Conservation (phyloP, 2,797 vertebrate species). For the Onychomys arenicola region DNA sequence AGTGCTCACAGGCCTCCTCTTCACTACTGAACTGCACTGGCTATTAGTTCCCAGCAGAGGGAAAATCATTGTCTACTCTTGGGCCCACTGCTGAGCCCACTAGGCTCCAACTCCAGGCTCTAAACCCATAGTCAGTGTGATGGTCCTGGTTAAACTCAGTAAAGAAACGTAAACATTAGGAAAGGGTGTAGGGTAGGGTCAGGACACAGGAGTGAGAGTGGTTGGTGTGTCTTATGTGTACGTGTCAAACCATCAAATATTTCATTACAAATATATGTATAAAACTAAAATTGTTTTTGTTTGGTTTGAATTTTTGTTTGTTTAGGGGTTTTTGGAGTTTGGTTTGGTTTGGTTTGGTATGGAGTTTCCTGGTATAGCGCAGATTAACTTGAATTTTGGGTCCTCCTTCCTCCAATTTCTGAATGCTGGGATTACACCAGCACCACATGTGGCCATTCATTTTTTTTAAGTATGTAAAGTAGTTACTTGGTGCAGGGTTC, state of each 20-base stretch:
- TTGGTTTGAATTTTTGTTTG: background rate
- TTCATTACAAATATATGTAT: background rate
- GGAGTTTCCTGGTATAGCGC: background rate
- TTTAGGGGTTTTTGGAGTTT: background rate
- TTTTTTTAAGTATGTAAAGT: conserved; percentile 13
- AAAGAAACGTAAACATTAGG: background rate
- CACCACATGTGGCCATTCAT: background rate
- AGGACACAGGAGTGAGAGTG: background rate
- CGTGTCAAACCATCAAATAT: background rate
- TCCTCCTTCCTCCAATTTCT: background rate
- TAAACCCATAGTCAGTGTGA: background rate
- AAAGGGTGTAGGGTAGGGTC: background rate
- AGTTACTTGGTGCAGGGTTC: conserved; percentile 21
- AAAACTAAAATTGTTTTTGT: background rate
- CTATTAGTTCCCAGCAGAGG: background rate
- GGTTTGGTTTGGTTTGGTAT: background rate
- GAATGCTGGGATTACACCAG: background rate
- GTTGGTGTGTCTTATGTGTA: background rate
- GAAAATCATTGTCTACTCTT: background rate
- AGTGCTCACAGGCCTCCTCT: too few species aligned
- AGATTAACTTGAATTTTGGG: background rate
- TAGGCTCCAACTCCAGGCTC: background rate
- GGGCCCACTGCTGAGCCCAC: background rate
- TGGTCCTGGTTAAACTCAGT: background rate
- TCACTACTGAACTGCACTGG: background rate